Conservation (phyloP, 2,797 vertebrate species). For the Aphelocoma californica region DNA sequence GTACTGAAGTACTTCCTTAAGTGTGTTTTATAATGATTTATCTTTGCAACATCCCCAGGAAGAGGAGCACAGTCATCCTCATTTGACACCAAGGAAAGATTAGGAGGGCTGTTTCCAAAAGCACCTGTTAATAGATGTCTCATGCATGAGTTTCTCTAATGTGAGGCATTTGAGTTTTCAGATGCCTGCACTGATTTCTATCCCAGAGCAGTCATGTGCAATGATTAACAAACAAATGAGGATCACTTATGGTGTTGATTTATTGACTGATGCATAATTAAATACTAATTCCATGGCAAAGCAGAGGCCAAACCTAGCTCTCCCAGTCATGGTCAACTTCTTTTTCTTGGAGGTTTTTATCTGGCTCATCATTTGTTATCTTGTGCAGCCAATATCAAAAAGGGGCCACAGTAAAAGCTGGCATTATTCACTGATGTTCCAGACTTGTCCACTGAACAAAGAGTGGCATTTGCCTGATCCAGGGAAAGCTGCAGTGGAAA, state of each 20-base stretch:
- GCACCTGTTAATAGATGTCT: neutral
- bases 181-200: conserved; percentile 38
- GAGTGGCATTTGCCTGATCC: neutral
- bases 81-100: neutral
- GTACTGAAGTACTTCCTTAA: neutral
- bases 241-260: neutral
- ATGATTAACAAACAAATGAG: neutral
- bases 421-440: conserved; percentile 2
- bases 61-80: neutral
- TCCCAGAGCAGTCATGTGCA: conserved; percentile 1
- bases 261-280: neutral
- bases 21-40: neutral
- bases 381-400: neutral
- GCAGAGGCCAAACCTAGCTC: neutral
- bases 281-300: neutral
- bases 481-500: neutral
- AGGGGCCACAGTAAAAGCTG: neutral
- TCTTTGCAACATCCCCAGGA: neutral
- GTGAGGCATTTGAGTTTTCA: conserved; percentile 4
- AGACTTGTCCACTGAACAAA: conserved; percentile 34
- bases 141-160: conserved; percentile 8
- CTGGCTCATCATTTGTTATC: neutral
- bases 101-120: neutral
- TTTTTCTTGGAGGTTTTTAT: neutral
- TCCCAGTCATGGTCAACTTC: neutral